Conservation (phyloP, 2,113 vertebrate genomes). For the Spilogale gracilis region DNA sequence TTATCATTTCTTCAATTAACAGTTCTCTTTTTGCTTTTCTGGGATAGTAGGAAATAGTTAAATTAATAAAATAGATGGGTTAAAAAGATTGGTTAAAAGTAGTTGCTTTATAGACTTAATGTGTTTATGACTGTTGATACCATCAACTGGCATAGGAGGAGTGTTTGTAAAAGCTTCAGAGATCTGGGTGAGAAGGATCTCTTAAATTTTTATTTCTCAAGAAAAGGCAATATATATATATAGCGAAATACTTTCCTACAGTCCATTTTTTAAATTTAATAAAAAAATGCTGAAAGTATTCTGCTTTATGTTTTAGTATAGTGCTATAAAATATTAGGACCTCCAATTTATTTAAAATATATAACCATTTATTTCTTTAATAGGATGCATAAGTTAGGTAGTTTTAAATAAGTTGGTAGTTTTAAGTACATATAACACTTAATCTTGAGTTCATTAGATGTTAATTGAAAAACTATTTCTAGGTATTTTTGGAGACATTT, state of each 20-base stretch:
- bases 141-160: neutral
- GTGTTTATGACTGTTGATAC: neutral
- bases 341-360: neutral
- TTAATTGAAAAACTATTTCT: neutral
- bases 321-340: neutral
- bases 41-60: neutral
- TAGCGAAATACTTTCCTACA: neutral
- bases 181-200: neutral
- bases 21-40: neutral
- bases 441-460: neutral
- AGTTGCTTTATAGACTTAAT: neutral
- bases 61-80: neutral
- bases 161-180: neutral
- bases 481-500: neutral
- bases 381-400: neutral
- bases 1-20: neutral
- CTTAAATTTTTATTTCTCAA: neutral
- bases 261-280: neutral
- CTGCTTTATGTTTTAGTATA: neutral
- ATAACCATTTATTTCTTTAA: neutral
- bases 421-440: slow-evolving; percentile 10
- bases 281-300: slow-evolving; percentile 44
- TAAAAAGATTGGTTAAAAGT: neutral
- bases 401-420: neutral
- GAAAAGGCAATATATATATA: neutral